These are phyloP conservation scores for Xiphorhynchus elegans DNA, from an alignment of 2,113 vertebrate species.

Conservation along the genomic window DNA sequence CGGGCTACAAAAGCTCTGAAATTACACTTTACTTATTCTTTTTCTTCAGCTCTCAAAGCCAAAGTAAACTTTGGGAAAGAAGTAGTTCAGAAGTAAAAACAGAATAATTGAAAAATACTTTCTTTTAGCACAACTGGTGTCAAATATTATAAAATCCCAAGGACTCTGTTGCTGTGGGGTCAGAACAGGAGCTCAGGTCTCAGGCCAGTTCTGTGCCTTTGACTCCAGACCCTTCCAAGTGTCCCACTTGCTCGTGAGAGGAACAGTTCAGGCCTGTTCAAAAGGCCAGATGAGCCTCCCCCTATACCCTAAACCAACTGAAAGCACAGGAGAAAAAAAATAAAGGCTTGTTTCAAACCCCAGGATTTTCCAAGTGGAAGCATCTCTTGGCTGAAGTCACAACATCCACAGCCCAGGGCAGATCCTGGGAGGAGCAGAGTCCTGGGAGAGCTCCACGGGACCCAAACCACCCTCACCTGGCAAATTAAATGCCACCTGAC, in stretches of 20 bases:
- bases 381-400: not conserved
- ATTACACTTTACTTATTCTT: conserved; percentile 8
- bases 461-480: not conserved
- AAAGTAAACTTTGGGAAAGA: conserved; percentile 36
- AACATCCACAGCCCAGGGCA: not conserved
- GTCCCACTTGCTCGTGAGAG: not conserved
- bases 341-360: not conserved
- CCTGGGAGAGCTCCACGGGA: not conserved
- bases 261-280: not conserved
- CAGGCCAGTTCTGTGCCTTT: not conserved
- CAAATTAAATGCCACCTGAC: not conserved
- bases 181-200: not conserved
- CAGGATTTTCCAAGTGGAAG: not conserved
- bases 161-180: not conserved
- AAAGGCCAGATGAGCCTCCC: not conserved
- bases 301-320: not conserved
- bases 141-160: not conserved
- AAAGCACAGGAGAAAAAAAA: not conserved
- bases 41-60: not conserved
- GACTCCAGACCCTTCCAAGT: not conserved
- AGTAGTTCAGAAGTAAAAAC: conserved; percentile 33
- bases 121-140: not conserved
- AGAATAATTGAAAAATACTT: conserved; percentile 45
- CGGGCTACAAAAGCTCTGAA: conserved; percentile 3
- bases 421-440: not conserved